Percentiles rank a stretch among this genome's conserved stretches.
Conservation (phyloP, 2,797 vertebrate species). For the Typhlichthys eigenmanni region DNA sequence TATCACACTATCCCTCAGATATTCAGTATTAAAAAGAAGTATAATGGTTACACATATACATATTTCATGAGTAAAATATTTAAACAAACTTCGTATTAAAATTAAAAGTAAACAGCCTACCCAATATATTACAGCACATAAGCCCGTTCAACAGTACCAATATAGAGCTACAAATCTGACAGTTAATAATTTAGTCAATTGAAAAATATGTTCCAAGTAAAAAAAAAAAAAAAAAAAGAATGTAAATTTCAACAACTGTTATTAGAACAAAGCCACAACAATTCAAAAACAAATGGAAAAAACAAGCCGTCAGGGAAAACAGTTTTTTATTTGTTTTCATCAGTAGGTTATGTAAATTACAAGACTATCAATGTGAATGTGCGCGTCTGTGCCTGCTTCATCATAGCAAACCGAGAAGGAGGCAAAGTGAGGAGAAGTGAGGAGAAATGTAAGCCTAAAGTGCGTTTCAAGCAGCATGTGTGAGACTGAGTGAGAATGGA, state of each 20-base stretch:
- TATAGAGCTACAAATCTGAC: slow-evolving; percentile 30
- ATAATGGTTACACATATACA: slow-evolving; percentile 30
- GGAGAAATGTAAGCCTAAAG: slow-evolving; percentile 60
- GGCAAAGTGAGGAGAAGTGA: slow-evolving; percentile 38
- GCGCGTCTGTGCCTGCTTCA: slow-evolving; percentile 5
- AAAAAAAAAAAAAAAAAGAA: slow-evolving; percentile 23
- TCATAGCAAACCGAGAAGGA: slow-evolving; percentile 8
- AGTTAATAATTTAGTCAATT: slow-evolving; percentile 36
- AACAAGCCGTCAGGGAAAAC: neutral
- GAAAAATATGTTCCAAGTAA: slow-evolving; percentile 39
- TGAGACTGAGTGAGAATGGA: slow-evolving; percentile 58
- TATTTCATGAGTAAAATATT: slow-evolving; percentile 18
- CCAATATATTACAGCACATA: slow-evolving; percentile 23
- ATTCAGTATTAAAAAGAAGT: slow-evolving; percentile 37
- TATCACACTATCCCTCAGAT: slow-evolving; percentile 21
- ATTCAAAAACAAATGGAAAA: slow-evolving; percentile 6
- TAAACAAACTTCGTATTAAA: slow-evolving; percentile 37
- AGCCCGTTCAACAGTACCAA: slow-evolving; percentile 27
- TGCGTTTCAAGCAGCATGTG: slow-evolving; percentile 65
- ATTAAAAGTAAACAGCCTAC: slow-evolving; percentile 35
- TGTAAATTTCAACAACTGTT: neutral
- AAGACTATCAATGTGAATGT: slow-evolving; percentile 13
- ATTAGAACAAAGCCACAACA: slow-evolving; percentile 27
- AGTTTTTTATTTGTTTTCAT: neutral
- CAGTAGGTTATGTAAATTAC: slow-evolving; percentile 8